Conservation (phyloP, 2,113 vertebrate genomes). For the Calcarius ornatus region DNA sequence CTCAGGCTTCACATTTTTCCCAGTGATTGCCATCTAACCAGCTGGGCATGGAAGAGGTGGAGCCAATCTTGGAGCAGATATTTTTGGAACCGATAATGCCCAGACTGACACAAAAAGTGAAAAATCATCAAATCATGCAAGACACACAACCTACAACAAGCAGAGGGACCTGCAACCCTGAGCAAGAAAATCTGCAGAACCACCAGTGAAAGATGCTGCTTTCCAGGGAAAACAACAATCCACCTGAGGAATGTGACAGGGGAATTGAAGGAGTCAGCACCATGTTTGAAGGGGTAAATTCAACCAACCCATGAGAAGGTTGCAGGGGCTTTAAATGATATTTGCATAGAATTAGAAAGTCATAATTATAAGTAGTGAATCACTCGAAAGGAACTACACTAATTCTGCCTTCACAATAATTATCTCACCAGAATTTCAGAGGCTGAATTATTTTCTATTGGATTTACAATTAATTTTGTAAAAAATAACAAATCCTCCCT, state of each 20-base stretch:
- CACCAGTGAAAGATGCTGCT: neutral
- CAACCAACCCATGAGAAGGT: neutral
- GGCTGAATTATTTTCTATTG: constrained; percentile 62
- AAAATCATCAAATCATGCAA: neutral
- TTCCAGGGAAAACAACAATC: neutral
- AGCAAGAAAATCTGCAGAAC: neutral
- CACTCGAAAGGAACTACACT: constrained; percentile 36
- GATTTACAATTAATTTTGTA: constrained; percentile 66
- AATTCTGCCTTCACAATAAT: constrained; percentile 57
- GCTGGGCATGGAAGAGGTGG: neutral
- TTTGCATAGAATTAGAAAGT: constrained; percentile 56
- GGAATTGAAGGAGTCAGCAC: neutral
- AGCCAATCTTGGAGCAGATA: neutral
- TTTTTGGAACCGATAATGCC: neutral
- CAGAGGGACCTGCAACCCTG: rapidly evolving
- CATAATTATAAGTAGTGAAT: constrained; percentile 60
- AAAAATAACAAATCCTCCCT: constrained; percentile 67
- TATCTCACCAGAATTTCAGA: constrained; percentile 66
- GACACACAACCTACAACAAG: rapidly evolving
- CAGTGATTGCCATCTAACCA: neutral
- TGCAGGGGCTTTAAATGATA: neutral
- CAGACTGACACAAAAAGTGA: rapidly evolving
- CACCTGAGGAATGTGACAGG: neutral
- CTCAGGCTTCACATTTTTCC: neutral
- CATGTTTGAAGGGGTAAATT: neutral